phyloP scores from a whole-genome alignment of 2,888 invertebrate genomes.

The Oscheius onirici region DNA sequence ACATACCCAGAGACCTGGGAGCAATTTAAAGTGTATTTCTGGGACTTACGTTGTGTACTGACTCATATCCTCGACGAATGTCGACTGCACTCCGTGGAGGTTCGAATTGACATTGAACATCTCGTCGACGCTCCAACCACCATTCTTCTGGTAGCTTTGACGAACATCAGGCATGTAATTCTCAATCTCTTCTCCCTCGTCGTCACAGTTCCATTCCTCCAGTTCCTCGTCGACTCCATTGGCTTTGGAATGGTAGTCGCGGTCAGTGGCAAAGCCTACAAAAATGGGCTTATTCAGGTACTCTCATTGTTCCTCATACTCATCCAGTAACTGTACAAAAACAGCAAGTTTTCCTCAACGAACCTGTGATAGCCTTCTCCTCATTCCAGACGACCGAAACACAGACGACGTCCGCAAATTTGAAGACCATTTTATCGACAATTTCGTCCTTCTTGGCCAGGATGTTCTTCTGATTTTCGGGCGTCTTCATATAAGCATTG shows the following conservation, averaged over 20 bases:
- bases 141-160: conserved; percentile 35
- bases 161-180: conserved; percentile 3
- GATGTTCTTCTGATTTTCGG: conserved; percentile 41
- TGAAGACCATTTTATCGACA: conserved; percentile 44
- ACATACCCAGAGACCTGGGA: no score
- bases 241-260: conserved; percentile 40
- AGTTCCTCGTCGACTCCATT: conserved; percentile 38
- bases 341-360: background rate
- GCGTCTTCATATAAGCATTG: conserved; percentile 39
- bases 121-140: conserved; percentile 88
- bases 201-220: conserved; percentile 50
- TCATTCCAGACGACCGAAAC: conserved; percentile 36
- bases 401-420: conserved; percentile 41
- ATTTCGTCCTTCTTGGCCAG: conserved; percentile 41
- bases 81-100: conserved; percentile 85
- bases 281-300: background rate
- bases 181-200: conserved; percentile 37
- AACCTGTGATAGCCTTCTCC: conserved; percentile 37
- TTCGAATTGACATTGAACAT: conserved; percentile 94
- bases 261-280: conserved; percentile 51
- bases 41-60: conserved; percentile 81
- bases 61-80: conserved; percentile 88
- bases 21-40: no score
- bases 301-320: no score
- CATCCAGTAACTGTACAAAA: no score